Evolutionary conservation across 2,797 vertebrate genomes (phyloP), one percentile per base, ranked within the genome.

Genomic region (Sarcoramphus papa): DNA sequence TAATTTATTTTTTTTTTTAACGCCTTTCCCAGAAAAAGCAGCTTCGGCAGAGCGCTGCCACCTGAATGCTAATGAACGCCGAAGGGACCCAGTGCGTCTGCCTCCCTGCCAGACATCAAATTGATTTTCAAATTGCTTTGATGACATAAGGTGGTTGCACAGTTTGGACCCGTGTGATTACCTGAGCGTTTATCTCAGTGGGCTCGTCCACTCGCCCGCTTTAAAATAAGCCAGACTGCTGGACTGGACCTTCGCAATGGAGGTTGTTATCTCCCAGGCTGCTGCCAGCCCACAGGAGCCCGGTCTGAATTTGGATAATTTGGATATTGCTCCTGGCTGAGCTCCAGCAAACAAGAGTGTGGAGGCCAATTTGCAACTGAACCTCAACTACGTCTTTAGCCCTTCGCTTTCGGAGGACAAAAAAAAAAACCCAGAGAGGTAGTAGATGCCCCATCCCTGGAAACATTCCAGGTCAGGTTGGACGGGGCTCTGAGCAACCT

Each of bases 111-210:
- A 98, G 96, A 97, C 95, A 97, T 96, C 97, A 98, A 97, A 98
- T 95, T 98, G 98, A 98, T 98, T 98, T 96, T 97, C 97, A 98
- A 98, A 98, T 97, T 97, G 97, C 98, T 98, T 95, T 97, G 97
- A 98, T 97, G 96, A 97, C 82, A 94, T 88, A 97, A 97, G 97
- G 96, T 94, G 94, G 97, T n/a, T 88, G 94, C 96, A 95, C 92
- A 95, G 96, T 98, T 97, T 96, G 96, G 97, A 94, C 85, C 91
- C 6, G 1, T 92, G 95, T 96, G 96, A 98, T 97, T 97, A 97
- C 95, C 92, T 95, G 95, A 93, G 87, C 40, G 6, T 92, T 95
- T 95, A 90, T 97, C 96, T 97, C 96, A 5, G 83, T 68, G 69
- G 96, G 96, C 90, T 97, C 72, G 48, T 47, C 76, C 67, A 77